These are phyloP conservation scores for Geophilus truncorum DNA, from an alignment of 2,888 invertebrate genomes.

Conservation along the genomic window DNA sequence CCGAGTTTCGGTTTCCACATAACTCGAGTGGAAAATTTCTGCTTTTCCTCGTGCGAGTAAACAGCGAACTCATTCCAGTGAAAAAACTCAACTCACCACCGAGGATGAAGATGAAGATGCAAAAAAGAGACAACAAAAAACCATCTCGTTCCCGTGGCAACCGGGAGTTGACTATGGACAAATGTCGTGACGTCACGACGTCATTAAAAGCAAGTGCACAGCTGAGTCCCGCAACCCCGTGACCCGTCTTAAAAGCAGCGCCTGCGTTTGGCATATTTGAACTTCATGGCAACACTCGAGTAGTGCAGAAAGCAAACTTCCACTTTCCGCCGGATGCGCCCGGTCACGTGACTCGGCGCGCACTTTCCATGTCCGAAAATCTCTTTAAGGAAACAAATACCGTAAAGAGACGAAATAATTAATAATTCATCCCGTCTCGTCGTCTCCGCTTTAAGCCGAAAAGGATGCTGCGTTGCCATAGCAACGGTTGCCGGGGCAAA, in stretches of 20 bases:
- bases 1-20: neutral
- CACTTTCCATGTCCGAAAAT: neutral
- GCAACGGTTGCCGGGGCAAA: neutral
- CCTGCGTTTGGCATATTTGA: conserved; percentile 19
- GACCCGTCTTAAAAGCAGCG: neutral
- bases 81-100: conserved; percentile 9
- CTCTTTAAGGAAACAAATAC: too few species aligned
- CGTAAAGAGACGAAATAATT: neutral
- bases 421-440: neutral
- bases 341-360: neutral
- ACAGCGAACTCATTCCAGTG: neutral
- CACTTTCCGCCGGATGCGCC: neutral
- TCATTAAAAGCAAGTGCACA: conserved; percentile 5
- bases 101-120: conserved; percentile 8
- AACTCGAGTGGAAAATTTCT: neutral
- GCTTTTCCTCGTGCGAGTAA: too few species aligned
- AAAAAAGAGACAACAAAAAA: conserved; percentile 10
- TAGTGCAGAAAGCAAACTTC: neutral
- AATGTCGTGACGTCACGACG: neutral
- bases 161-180: neutral
- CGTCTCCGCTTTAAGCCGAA: neutral
- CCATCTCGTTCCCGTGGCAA: neutral
- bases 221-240: neutral
- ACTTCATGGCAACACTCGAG: neutral
- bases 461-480: neutral